These are phyloP conservation scores for Spialia ferax DNA, from an alignment of 2,888 invertebrate genomes.

Conservation along the genomic window DNA sequence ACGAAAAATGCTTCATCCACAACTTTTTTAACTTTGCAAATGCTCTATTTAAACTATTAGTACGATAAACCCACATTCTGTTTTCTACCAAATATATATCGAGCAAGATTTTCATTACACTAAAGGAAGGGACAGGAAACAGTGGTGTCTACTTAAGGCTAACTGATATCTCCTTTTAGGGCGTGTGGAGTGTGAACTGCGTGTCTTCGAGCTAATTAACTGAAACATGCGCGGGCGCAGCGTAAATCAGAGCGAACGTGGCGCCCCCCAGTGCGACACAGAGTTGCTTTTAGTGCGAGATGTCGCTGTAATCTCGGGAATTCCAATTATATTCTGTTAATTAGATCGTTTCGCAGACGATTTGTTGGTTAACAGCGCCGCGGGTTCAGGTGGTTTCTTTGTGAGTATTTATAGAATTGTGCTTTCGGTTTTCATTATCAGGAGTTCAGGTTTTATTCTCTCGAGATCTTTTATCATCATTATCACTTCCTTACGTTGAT, in stretches of 20 bases:
- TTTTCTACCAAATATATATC: slow-evolving; percentile 36
- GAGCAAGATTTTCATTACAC: slow-evolving; percentile 48
- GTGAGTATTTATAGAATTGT: slow-evolving; percentile 42
- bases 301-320: slow-evolving; percentile 79
- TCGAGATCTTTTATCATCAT: background rate
- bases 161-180: slow-evolving; percentile 80
- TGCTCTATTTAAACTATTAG: too few species aligned
- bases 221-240: slow-evolving; percentile 78
- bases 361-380: slow-evolving; percentile 39
- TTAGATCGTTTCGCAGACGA: slow-evolving; percentile 52
- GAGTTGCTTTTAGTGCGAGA: slow-evolving; percentile 80
- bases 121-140: slow-evolving; percentile 60
- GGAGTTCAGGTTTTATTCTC: background rate
- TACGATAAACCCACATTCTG: background rate
- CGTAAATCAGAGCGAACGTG: slow-evolving; percentile 69
- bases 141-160: slow-evolving; percentile 68
- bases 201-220: slow-evolving; percentile 80
- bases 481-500: background rate
- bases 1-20: too few species aligned
- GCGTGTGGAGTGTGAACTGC: slow-evolving; percentile 73
- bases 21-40: background rate
- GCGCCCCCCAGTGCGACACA: slow-evolving; percentile 66
- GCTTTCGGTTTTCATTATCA: background rate
- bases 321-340: slow-evolving; percentile 71
- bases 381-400: slow-evolving; percentile 36